Evolutionary conservation across 2,888 invertebrate species (phyloP), one percentile per base, ranked within the genome.

Genomic region (Scaptomyza polygonia): DNA sequence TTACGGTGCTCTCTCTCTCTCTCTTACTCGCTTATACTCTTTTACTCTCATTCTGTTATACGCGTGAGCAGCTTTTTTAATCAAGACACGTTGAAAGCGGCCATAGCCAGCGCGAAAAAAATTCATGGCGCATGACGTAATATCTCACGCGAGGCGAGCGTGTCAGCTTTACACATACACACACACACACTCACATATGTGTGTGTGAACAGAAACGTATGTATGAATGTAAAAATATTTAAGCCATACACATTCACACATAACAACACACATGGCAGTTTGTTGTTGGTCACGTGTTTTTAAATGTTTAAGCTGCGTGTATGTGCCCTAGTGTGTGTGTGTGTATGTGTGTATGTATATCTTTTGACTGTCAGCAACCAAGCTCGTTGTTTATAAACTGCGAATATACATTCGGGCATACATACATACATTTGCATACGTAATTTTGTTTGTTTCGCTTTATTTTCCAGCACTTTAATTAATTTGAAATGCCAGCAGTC

Each of bases 111-210:
- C 62, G 71, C 65, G n/a, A 73, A 73, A 73, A 70, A 70, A 89
- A 89, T 89, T 86, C 87, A 89, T 90, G 82, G 81, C 69, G 77
- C 88, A 87, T 91, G 91, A 91, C 91, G 91, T 90, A 91, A 91
- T 88, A 77, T 81, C 91, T 91, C 91, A 91, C 91, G 91, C 91
- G 91, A 91, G 87, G 86, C 86, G 85, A 89, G 88, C 91, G 89
- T 91, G 88, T 85, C 82, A 86, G 76, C 57, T 57, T 68, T 67
- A 70, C 66, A 49, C n/a, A 70, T 62, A 34, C n/a, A 49, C 18
- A 34, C 11, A 66, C 47, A 21, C 21, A 21, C 21, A 21, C 3
- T 4, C 21, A 52, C 51, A 59, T 30, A 25, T 3, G 47, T 3
- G 11, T n/a, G 25, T 47, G 18, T 57, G 25, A 16, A n/a, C 21